Percentiles rank a stretch among this genome's conserved stretches.
Conservation (phyloP, 2,888 invertebrate species). For the Hydriomena furcata region DNA sequence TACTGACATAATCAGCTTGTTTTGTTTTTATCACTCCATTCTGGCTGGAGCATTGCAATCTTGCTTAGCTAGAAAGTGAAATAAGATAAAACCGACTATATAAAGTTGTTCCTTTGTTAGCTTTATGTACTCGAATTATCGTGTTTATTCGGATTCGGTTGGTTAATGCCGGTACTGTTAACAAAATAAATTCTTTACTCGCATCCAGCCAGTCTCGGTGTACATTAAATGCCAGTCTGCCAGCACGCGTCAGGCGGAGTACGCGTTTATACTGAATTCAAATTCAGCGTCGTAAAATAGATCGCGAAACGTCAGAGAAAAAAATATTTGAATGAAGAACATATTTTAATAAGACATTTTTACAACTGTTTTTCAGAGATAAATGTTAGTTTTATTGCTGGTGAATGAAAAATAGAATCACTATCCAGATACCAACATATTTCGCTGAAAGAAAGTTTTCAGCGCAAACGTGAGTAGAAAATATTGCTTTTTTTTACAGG, state of each 20-base stretch:
- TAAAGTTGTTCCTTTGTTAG: constrained; percentile 44
- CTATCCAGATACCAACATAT: constrained; percentile 32
- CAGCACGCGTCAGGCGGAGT: constrained; percentile 52
- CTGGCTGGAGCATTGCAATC: constrained; percentile 46
- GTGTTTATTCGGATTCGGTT: constrained; percentile 63
- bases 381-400: constrained; percentile 15
- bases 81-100: constrained; percentile 53
- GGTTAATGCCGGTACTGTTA: constrained; percentile 66
- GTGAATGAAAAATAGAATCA: constrained; percentile 29
- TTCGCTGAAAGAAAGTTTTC: constrained; percentile 44
- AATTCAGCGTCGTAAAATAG: constrained; percentile 40
- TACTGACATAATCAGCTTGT: constrained; percentile 45
- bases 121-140: constrained; percentile 47
- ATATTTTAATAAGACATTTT: constrained; percentile 19
- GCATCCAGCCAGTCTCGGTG: constrained; percentile 46
- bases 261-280: constrained; percentile 42
- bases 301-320: constrained; percentile 37
- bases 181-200: constrained; percentile 38
- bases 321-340: constrained; percentile 35
- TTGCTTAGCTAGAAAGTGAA: constrained; percentile 64
- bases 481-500: background rate
- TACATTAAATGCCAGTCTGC: constrained; percentile 69
- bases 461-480: constrained; percentile 46
- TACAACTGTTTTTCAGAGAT: constrained; percentile 10
- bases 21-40: constrained; percentile 47